These are phyloP conservation scores for Gorsachius goisagi DNA, from an alignment of 2,113 vertebrate species.

Conservation along the genomic window DNA sequence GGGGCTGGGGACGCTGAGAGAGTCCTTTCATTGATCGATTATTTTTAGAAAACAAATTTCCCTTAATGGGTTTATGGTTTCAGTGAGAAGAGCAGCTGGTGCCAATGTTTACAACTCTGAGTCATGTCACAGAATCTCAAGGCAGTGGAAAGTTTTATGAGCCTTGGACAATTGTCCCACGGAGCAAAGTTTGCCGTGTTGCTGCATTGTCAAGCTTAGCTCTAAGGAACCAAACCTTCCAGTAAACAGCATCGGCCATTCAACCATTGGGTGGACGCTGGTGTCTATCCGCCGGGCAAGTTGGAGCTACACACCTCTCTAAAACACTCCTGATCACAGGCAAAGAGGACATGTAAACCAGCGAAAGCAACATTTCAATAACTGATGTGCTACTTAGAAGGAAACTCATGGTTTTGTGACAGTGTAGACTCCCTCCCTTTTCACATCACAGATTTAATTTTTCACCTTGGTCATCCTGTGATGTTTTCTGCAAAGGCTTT, in stretches of 20 bases:
- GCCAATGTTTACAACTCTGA: constrained; percentile 53
- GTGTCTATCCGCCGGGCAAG: background rate
- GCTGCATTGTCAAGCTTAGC: background rate
- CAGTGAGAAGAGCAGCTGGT: constrained; percentile 44
- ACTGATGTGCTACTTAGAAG: background rate
- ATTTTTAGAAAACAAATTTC: constrained; percentile 60
- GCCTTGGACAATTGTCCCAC: constrained; percentile 34
- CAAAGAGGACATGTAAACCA: background rate
- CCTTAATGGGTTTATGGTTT: constrained; percentile 59
- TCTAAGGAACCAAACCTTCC: background rate
- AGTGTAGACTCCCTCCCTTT: background rate
- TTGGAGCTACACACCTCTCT: background rate
- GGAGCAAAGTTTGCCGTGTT: background rate
- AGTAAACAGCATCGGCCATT: background rate
- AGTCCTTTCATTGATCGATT: constrained; percentile 62
- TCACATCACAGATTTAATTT: background rate
- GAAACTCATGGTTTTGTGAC: background rate
- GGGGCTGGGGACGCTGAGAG: constrained; percentile 37
- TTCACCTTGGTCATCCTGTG: background rate
- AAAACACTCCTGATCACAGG: background rate
- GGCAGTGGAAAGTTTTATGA: constrained; percentile 40
- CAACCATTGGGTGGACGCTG: background rate
- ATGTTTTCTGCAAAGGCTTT: background rate
- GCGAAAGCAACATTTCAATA: background rate
- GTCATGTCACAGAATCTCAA: constrained; percentile 25